Base-by-base conservation (phyloP, 2,888 invertebrate species). In the Eristalinus aeneus region DNA sequence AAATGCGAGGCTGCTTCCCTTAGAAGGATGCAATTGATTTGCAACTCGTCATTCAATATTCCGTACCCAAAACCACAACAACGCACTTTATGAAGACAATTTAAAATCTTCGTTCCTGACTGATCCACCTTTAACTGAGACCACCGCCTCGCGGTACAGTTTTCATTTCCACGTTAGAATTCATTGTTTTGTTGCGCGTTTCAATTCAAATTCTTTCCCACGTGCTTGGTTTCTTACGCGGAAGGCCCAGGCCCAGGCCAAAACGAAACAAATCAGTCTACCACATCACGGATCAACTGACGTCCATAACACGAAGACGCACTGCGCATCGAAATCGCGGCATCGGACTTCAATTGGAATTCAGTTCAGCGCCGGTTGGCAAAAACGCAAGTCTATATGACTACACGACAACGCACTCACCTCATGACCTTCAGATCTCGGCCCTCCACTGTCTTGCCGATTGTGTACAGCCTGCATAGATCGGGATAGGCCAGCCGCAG, bases 371-470 rank as follows among this genome's bases (percentile, higher is more conserved):
- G 63, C 32, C 60, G 34, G 3, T 58, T 27, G 31, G 16, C 22
- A 58, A 63, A n/a, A 31, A 23, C n/a, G 58, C 32, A 78, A 60
- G 27, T 46, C 46, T 16, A 46, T 16, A 46, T 16, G 46, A 46
- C 46, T 16, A 46, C n/a, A 46, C 46, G 46, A n/a, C 46, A 46
- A 46, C 46, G 46, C 10, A 89, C 90, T 89, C 88, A 92, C 92
- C 92, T 91, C 84, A 92, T 88, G 22, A 96, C 95, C 93, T 96
- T 96, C n/a, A 97, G 93, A 16, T 96, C 94, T 63, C 96, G 94
- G 5, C 96, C 96, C 92, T 97, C 95, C 0, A 94, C 93, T 0
- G 97, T 95, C 86, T 93, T 94, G 10, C 97, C 97, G 84, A 97
- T 96, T 1, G 94, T 94, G 89, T 94, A 94, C 0, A 97, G 94